Percentiles rank a stretch among this genome's conserved stretches.
Evolutionary conservation across 2,797 vertebrate species (phyloP).

Genomic region (Pampus argenteus): DNA sequence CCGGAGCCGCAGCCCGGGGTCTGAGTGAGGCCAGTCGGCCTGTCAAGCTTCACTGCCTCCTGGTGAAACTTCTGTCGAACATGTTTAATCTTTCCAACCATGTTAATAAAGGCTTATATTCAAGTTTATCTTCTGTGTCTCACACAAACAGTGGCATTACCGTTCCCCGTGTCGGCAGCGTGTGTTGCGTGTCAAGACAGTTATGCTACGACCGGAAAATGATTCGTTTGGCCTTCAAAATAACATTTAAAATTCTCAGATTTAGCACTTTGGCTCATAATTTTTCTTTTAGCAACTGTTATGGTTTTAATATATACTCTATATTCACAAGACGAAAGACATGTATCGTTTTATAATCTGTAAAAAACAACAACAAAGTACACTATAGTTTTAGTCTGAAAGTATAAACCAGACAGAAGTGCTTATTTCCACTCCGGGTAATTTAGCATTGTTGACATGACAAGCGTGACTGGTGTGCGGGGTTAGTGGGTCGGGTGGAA

Average conservation of each 20-base stretch:
- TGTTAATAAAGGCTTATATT: constrained; percentile 33
- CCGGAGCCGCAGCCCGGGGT: background rate
- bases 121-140: background rate
- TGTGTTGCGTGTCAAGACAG: background rate
- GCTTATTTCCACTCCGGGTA: accelerated
- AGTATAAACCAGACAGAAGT: background rate
- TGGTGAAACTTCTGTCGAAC: constrained; percentile 82
- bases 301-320: background rate
- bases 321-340: too few relatives aligned
- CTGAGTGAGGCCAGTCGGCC: background rate
- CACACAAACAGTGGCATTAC: background rate
- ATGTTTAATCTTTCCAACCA: constrained; percentile 84
- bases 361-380: background rate
- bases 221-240: background rate
- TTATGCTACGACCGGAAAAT: constrained; percentile 10
- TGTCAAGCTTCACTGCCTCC: constrained; percentile 74
- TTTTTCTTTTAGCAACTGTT: background rate
- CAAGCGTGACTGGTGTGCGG: constrained; percentile 26
- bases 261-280: background rate
- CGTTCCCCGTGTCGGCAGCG: background rate
- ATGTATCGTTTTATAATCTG: accelerated
- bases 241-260: background rate
- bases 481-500: background rate
- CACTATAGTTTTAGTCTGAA: background rate
- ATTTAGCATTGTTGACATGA: constrained; percentile 23